A percentile compares a stretch with the other conserved stretches of the same genome.
Conservation (phyloP, 2,113 vertebrate species). For the Platichthys stellatus region DNA sequence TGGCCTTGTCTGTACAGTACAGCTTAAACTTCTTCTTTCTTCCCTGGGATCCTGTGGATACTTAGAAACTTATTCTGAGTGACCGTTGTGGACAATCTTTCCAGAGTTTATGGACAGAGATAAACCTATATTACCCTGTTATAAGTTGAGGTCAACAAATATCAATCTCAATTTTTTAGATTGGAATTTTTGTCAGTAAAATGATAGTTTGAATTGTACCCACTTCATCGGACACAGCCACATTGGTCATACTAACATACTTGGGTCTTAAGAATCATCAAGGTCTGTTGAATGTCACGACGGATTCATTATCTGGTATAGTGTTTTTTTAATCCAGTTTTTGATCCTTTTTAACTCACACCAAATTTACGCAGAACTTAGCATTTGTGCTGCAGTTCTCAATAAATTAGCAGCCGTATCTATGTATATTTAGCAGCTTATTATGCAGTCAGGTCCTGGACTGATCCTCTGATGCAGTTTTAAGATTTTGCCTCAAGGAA, state of each 20-base stretch:
- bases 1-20: not conserved
- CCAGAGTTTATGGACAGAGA: not conserved
- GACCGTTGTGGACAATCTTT: constrained; percentile 2
- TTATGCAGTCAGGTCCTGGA: not conserved
- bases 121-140: not conserved
- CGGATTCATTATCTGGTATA: not conserved
- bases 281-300: not conserved
- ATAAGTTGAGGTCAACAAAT: not conserved
- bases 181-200: not conserved
- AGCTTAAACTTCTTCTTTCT: constrained; percentile 18
- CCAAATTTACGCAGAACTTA: not conserved
- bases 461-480: not conserved
- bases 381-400: not conserved
- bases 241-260: no score
- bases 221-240: no score
- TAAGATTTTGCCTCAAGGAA: not conserved
- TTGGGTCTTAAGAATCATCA: not conserved
- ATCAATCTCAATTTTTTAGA: not conserved
- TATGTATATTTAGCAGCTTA: constrained; percentile 10
- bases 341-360: no score
- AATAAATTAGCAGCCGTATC: not conserved
- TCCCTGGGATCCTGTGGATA: not conserved
- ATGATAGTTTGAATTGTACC: no score
- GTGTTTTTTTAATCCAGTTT: not conserved
- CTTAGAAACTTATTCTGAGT: not conserved